Base-by-base conservation (phyloP, 2,797 vertebrate genomes). In the Varecia variegata region DNA sequence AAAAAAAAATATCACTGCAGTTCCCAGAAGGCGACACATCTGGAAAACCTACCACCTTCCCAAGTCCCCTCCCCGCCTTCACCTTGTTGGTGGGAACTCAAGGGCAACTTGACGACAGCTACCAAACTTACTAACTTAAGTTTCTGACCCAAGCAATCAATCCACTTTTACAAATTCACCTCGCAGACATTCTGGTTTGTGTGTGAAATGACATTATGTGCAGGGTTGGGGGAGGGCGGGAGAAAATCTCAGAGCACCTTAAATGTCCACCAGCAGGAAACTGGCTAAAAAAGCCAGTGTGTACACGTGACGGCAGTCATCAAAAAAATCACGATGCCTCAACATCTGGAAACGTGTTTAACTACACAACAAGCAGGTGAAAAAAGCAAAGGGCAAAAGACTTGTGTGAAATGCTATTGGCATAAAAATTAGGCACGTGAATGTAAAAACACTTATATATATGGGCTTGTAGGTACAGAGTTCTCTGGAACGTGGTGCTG, bases 301-400 rank as follows among this genome's bases (percentile, higher is more conserved):
- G 2, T 12, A 30, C 4, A 3, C 4, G 7, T 1, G 7, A 15
- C 0, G 2, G 50, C 12, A 0, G 9, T 52, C 45, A 21, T 40
- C 32, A 30, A 13, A 73, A 45, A 60, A 21, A 62, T 5, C 2
- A 43, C 62, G 21, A 71, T 3, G 18, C n/a, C 38, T 43, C 47
- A 23, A 30, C 2, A 8, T 40, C 13, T 2, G 3, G 11, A 8
- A 38, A 89, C 0, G 9, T 9, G 4, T n/a, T 30, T 20, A 54
- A 89, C 20, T 38, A 71, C 11, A 35, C 0, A 0, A 40, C 1
- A 8, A 52, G 9, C n/a, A 25, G 7, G 30, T 21, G 12, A 18
- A 40, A 47, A 27, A 30, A 17, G 3, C 25, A 60, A 85, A 83
- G 11, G 9, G 18, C 52, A 47, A 35, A 23, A 70, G 7, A 7